Evolutionary conservation across 2,888 invertebrate species (phyloP).

Genomic region (Hydrotaea diabolus): DNA sequence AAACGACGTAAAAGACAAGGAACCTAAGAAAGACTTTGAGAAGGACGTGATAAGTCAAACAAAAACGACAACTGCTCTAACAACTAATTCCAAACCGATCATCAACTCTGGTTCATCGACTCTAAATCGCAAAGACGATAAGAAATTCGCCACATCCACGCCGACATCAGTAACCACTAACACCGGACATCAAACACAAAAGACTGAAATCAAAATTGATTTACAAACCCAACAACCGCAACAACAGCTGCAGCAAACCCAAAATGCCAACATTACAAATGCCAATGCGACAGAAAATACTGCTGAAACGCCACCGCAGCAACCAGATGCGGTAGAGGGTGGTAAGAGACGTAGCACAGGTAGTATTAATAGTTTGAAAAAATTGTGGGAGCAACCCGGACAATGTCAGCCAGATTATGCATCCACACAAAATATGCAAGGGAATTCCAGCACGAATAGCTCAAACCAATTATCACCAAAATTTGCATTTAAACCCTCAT

Average conservation of each 20-base stretch:
- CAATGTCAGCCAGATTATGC: constrained; percentile 66
- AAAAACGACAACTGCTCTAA: constrained; percentile 51
- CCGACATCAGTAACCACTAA: constrained; percentile 24
- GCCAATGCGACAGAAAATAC: constrained; percentile 60
- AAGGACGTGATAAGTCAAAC: constrained; percentile 62
- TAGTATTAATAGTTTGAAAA: constrained; percentile 94
- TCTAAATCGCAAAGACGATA: constrained; percentile 68
- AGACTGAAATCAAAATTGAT: constrained; percentile 81
- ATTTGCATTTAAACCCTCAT: constrained; percentile 82
- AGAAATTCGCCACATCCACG: constrained; percentile 68
- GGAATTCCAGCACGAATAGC: constrained; percentile 79
- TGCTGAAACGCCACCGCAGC: constrained; percentile 58
- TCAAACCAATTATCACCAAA: constrained; percentile 81
- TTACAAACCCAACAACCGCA: constrained; percentile 70
- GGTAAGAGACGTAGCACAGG: constrained; percentile 95
- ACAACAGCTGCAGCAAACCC: constrained; percentile 76
- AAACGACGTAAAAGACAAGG: constrained; percentile 71
- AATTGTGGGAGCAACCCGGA: constrained; percentile 94
- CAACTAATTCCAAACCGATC: constrained; percentile 63
- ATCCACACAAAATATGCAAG: constrained; percentile 76
- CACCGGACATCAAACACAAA: constrained; percentile 74
- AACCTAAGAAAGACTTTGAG: constrained; percentile 70
- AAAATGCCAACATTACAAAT: constrained; percentile 67
- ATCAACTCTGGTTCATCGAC: constrained; percentile 62
- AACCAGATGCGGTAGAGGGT: constrained; percentile 81